Evolutionary conservation across 2,113 vertebrate species (phyloP), one percentile per base, ranked within the genome.

Genomic region (Sceloporus undulatus): DNA sequence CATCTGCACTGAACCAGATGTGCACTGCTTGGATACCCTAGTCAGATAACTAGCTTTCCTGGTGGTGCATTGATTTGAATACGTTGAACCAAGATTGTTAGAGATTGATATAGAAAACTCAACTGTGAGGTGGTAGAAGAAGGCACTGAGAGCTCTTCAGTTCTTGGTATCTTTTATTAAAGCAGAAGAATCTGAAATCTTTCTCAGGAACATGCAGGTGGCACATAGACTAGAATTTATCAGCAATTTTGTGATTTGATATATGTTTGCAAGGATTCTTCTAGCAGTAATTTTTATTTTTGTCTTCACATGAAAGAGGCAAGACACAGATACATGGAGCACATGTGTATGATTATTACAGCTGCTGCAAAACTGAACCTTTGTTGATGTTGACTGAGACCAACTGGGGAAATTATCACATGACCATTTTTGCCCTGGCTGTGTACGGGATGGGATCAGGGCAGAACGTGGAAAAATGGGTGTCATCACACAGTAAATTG

Each of bases 191-290:
- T 0, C 0, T 65, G 73, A 27, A 79, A 27, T 68, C 1, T 11
- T 79, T n/a, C 25, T 29, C 34, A 0, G 29, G 34, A 11, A 4
- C 70, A 5, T 19, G 0, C 0, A 48, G 4, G 70, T 83, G 8
- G 21, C 2, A 21, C 56, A 66, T 25, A 16, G 19, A 89, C 25
- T 74, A 1, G 0, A 0, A 40, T 34, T 76, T 70, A 14, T 65
- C 83, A 10, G 29, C 10, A n/a, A 14, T 88, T 0, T 2, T 40
- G 54, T 18, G 16, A 59, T 73, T 3, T 81, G n/a, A 25, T 54
- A 10, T 40, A 74, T 8, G 21, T 87, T 48, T 14, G 34, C 1
- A 73, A 74, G 14, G 42, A 7, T 9, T 23, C 65, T 78, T 75
- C 8, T 82, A 38, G 21, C 71, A 38, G 5, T 5, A 84, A 85